A percentile compares a stretch with the other conserved stretches of the same genome.
phyloP scores from a whole-genome alignment of 2,888 invertebrate species.

The Schizaphis graminum region DNA sequence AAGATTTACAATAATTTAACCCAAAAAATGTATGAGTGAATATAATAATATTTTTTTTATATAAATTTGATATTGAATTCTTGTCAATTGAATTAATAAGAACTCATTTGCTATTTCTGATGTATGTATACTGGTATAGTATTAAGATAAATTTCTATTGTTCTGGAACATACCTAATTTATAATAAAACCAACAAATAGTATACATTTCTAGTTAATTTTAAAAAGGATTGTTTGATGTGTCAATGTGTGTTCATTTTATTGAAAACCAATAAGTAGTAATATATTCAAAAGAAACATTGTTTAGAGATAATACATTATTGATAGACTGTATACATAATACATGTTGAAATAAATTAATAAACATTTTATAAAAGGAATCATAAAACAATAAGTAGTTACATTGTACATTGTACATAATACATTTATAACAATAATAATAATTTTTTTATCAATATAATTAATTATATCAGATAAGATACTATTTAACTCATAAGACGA shows the following conservation, averaged over 20 bases:
- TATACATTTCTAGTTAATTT: not conserved
- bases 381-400: not conserved
- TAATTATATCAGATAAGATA: conserved; percentile 1
- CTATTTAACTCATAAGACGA: not conserved
- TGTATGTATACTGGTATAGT: not conserved
- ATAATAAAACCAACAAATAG: not conserved
- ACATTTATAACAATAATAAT: not conserved
- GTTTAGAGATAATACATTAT: not conserved
- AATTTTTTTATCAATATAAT: not conserved
- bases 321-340: not conserved
- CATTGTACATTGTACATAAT: not conserved
- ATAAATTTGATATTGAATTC: not conserved
- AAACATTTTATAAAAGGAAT: not conserved
- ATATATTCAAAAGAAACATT: not conserved
- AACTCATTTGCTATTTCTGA: not conserved
- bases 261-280: not conserved
- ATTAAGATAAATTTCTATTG: not conserved
- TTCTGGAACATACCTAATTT: not conserved
- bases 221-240: not conserved
- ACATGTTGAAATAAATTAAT: not conserved
- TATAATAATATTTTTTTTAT: not conserved
- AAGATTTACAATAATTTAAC: no score
- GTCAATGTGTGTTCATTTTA: not conserved
- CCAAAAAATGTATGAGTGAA: not conserved
- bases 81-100: not conserved